Evolutionary conservation across 2,888 invertebrate species (phyloP).

Genomic region (Stegophylla sp.): DNA sequence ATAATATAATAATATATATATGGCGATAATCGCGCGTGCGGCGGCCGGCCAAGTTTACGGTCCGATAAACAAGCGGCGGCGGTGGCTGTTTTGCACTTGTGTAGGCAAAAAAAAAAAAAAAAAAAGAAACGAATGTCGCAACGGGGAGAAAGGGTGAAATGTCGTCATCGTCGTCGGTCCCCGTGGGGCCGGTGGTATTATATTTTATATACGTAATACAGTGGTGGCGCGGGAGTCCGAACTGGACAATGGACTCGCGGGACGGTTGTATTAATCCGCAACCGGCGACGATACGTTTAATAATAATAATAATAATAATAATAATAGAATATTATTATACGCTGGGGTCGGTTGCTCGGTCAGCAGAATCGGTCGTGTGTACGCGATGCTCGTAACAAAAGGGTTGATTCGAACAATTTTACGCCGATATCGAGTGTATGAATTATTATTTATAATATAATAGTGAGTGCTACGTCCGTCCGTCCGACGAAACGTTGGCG

Average conservation of each 20-base stretch:
- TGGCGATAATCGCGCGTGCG: slow-evolving; percentile 25
- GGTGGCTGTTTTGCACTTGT: neutral
- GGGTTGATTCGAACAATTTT: slow-evolving; percentile 38
- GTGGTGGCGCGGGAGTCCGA: slow-evolving; percentile 26
- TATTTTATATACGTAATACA: neutral
- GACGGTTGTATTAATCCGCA: neutral
- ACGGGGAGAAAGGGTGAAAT: slow-evolving; percentile 50
- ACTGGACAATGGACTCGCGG: slow-evolving; percentile 36
- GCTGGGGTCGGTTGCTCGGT: neutral
- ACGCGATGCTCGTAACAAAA: neutral
- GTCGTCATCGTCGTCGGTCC: slow-evolving; percentile 38
- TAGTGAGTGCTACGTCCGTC: neutral
- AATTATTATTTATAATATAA: too few relatives aligned
- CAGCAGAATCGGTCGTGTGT: neutral
- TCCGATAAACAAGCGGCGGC: slow-evolving; percentile 41
- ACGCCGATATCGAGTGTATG: neutral
- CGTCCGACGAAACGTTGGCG: too few relatives aligned
- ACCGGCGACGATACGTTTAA: neutral
- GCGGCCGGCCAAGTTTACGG: slow-evolving; percentile 37
- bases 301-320: too few relatives aligned
- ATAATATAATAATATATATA: neutral
- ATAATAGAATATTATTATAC: too few relatives aligned
- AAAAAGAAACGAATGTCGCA: slow-evolving; percentile 7
- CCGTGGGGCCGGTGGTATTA: slow-evolving; percentile 26
- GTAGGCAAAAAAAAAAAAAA: neutral